Evolutionary conservation across 2,888 invertebrate species (phyloP), one percentile per base, ranked within the genome.

Genomic region (Idaea dimidiata): DNA sequence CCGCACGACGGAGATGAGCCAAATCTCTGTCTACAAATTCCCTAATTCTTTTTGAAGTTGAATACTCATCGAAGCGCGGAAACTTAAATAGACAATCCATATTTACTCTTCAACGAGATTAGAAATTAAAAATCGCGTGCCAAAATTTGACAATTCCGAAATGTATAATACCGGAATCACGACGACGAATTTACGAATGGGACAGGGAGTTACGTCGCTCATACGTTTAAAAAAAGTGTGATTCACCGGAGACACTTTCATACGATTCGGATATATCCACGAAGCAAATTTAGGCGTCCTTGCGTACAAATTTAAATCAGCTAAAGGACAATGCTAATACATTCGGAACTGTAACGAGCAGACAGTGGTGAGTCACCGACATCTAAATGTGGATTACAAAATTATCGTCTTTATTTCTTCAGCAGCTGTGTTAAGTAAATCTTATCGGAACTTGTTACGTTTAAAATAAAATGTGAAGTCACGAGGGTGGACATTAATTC

Each of bases 191-290:
- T 7, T 72, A 77, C 78, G 80, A 77, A 76, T 84, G 88, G 10
- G 43, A 84, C 87, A 89, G 77, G 77, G 81, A 81, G 83, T 87
- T 86, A 88, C 86, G 84, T 85, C 80, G 80, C 76, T 81, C 79
- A 79, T 82, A 74, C 78, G 77, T 83, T 81, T 71, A 76, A 83
- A 89, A 77, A 87, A 87, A 80, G 74, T 84, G 83, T 89, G 91
- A 91, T 85, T 92, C 91, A 91, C 78, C 83, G 72, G 80, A 86
- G 86, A 86, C 84, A 84, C 76, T 88, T 89, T 85, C 83, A 86
- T 89, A 81, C 76, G 84, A 84, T 87, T 79, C 90, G 91, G 89
- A 91, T 89, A 89, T 91, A 91, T 84, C 84, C 78, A 68, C 77
- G 71, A 80, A 70, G 80, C 86, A 78, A 81, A 88, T 86, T 88